phyloP scores from a whole-genome alignment of 1,140 invertebrate genomes.

The Bemisia tabaci region DNA sequence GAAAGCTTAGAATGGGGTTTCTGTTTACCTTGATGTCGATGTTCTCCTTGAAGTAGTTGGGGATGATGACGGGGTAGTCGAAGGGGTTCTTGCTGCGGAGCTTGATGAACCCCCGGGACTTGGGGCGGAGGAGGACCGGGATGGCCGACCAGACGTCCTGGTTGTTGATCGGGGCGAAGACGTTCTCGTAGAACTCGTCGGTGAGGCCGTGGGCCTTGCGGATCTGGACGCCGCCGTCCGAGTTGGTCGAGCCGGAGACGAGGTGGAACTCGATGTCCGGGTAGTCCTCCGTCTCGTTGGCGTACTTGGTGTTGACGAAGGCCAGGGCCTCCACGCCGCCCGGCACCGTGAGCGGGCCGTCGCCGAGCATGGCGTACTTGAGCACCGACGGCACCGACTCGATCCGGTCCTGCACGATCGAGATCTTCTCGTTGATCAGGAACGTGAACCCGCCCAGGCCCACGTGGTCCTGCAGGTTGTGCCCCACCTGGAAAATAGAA shows the following conservation, averaged over 20 bases:
- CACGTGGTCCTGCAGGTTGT: slow-evolving; percentile 82
- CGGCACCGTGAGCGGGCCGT: slow-evolving; percentile 72
- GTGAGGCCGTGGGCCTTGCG: slow-evolving; percentile 65
- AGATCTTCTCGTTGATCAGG: slow-evolving; percentile 56
- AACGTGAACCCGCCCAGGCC: slow-evolving; percentile 73
- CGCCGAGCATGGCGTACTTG: slow-evolving; percentile 60
- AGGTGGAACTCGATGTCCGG: slow-evolving; percentile 90
- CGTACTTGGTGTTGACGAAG: slow-evolving; percentile 81
- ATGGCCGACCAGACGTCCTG: slow-evolving; percentile 73
- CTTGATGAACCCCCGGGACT: slow-evolving; percentile 61
- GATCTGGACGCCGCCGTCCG: slow-evolving; percentile 69
- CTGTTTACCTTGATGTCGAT: slow-evolving; percentile 63
- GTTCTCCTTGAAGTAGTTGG: slow-evolving; percentile 74
- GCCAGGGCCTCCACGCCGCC: slow-evolving; percentile 82
- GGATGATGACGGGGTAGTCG: slow-evolving; percentile 82
- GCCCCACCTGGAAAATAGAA: too few relatives aligned
- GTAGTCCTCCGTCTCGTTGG: slow-evolving; percentile 66
- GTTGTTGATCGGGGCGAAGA: slow-evolving; percentile 58
- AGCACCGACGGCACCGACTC: slow-evolving; percentile 59
- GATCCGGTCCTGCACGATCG: slow-evolving; percentile 61
- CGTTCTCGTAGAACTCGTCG: slow-evolving; percentile 53
- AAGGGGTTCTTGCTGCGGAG: slow-evolving; percentile 70
- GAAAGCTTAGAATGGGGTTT: too few relatives aligned
- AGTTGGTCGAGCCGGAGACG: slow-evolving; percentile 76
- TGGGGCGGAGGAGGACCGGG: slow-evolving; percentile 58